These are phyloP conservation scores for Tetragonisca angustula DNA, from an alignment of 2,888 invertebrate genomes.

Conservation along the genomic window DNA sequence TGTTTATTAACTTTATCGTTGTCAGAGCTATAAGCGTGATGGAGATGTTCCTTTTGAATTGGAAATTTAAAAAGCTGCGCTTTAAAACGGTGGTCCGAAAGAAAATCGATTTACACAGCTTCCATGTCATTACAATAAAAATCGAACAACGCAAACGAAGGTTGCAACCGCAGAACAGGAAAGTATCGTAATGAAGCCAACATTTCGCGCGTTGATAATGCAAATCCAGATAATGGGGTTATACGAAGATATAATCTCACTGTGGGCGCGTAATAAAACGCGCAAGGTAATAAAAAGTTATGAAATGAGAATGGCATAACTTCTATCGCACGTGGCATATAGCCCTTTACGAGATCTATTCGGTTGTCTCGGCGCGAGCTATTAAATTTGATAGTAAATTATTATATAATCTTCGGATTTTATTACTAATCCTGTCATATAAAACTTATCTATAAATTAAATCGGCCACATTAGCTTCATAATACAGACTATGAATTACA, in stretches of 20 bases:
- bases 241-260: background rate
- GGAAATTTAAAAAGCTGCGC: background rate
- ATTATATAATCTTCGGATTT: background rate
- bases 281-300: conserved; percentile 31
- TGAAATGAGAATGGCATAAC: background rate
- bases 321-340: background rate
- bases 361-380: background rate
- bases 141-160: background rate
- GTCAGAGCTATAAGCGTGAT: too few relatives aligned
- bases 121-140: background rate
- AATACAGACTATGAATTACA: too few relatives aligned
- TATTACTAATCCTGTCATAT: background rate
- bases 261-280: conserved; percentile 8
- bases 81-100: background rate
- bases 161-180: background rate
- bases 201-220: background rate
- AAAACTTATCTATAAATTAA: too few relatives aligned
- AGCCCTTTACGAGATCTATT: background rate
- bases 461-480: too few relatives aligned
- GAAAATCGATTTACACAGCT: background rate
- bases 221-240: conserved; percentile 3
- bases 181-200: background rate
- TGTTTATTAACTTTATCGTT: too few relatives aligned
- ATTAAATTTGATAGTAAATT: background rate
- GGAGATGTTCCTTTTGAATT: background rate